Percentiles rank a stretch among this genome's conserved stretches.
Conservation (phyloP, 2,888 invertebrate genomes). For the Apomyelois bistriatella region DNA sequence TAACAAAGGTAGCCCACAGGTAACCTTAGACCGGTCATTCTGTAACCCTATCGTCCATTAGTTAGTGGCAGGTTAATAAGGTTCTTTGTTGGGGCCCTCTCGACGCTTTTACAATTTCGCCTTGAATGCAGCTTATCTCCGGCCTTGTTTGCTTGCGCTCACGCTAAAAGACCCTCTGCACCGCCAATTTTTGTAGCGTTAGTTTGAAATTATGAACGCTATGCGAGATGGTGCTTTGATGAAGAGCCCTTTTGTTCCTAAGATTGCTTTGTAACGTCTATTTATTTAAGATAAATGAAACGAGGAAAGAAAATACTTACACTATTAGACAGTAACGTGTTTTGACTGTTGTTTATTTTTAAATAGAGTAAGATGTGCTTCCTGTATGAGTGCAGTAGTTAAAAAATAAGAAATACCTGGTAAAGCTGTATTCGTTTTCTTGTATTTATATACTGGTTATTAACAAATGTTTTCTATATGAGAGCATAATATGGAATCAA, state of each 20-base stretch:
- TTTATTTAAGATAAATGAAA: neutral
- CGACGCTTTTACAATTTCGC: slow-evolving; percentile 65
- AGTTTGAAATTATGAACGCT: slow-evolving; percentile 58
- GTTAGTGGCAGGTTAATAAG: slow-evolving; percentile 72
- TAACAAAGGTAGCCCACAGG: slow-evolving; percentile 55
- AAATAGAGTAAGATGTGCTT: too few relatives aligned
- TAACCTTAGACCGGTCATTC: slow-evolving; percentile 42
- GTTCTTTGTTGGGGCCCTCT: slow-evolving; percentile 63
- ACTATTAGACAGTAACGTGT: too few relatives aligned
- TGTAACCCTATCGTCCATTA: slow-evolving; percentile 69
- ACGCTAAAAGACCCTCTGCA: slow-evolving; percentile 48
- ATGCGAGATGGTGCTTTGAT: slow-evolving; percentile 38
- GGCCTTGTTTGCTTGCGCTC: slow-evolving; percentile 59
- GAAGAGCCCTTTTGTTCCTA: slow-evolving; percentile 32
- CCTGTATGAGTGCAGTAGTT: too few relatives aligned
- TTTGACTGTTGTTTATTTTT: too few relatives aligned
- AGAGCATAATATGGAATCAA: too few relatives aligned
- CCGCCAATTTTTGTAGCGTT: slow-evolving; percentile 63
- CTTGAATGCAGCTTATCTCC: slow-evolving; percentile 73
- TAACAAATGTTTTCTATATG: too few relatives aligned
- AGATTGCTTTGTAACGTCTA: slow-evolving; percentile 27
- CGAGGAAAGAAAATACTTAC: neutral
- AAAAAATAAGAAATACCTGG: too few relatives aligned
- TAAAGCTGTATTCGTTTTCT: too few relatives aligned
- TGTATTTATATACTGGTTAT: too few relatives aligned